Base-by-base conservation (phyloP, 2,113 vertebrate species). In the Pelodiscus sinensis region DNA sequence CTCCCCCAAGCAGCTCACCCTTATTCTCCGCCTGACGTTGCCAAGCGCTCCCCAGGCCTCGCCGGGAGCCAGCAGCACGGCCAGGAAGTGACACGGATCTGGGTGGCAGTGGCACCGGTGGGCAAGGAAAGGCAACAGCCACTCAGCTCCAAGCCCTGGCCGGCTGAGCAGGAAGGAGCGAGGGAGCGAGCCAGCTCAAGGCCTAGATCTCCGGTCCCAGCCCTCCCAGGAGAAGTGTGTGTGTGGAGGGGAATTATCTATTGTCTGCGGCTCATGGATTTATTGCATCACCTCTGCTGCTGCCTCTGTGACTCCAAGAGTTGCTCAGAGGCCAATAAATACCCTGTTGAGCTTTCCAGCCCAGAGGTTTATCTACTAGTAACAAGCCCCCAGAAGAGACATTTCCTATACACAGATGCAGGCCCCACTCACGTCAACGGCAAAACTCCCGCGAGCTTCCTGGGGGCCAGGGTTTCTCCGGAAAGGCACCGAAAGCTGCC, bases 21-120 rank as follows among this genome's bases (percentile, higher is more conserved):
- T 73, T 57, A 15, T 0, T 75, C 79, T 81, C 79, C 0, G 0
- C 44, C 18, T 60, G 52, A 25, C 44, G 38, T 35, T 24, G 73
- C 71, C 73, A 88, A 21, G 21, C 73, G 44, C 22, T 10, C 38
- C 25, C 12, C 73, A 75, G 22, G 38, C 50, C 10, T 44, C 21
- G 22, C 73, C 38, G 38, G 14, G 38, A 44, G 35, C 44, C 44
- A 75, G 50, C 5, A 50, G 11, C 73, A 75, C 22, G 6, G 35
- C 6, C 2, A 89, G 57, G 50, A 5, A 21, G 55, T 22, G 38
- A 24, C 82, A 55, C 16, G 24, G 29, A 51, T 16, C 44, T 16
- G 35, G 24, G 4, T 27, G 35, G 25, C 35, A 19, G 31, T n/a
- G 9, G 21, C 35, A 19, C 12, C 9, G 2, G 44, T 44, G 44